Evolutionary conservation across 2,888 invertebrate genomes (phyloP), one percentile per base, ranked within the genome.

Genomic region (Neelides folsomi): DNA sequence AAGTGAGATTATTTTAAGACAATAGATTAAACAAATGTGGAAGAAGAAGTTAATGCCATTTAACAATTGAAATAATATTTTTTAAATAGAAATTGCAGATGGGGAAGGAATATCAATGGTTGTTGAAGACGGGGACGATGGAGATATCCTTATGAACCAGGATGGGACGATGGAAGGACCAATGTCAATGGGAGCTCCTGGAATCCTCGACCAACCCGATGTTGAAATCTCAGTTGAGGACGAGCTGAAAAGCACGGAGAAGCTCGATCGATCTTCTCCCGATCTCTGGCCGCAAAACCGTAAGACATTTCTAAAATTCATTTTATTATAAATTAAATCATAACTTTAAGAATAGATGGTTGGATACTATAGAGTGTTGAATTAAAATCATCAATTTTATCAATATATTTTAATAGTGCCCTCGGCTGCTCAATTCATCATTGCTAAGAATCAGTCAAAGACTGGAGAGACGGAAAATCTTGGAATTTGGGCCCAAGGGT

Each of bases 201-300:
- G 27, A 27, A 27, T 27, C 7, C 52, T 54, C 4, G 50, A 52
- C 13, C 49, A 52, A 36, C 57, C 55, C 15, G 61, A 62, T 48
- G 53, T 55, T 18, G 64, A 62, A 54, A 53, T 60, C 12, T 61
- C 64, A 9, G 41, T 44, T 20, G 86, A 86, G 69, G 82, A 83
- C 68, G 83, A 80, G 69, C 76, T 94, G 54, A 75, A 89, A 66
- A 89, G 90, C 68, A 76, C 84, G 68, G 94, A 95, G 73, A 89
- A 86, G 69, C 73, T 95, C 65, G 92, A 92, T 71, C 78, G 94
- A 65, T 81, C 87, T n/a, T 94, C 94, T 2, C 94, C 94, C 35
- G 92, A 94, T 69, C 72, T 94, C 66, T 95, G 94, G 94, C 93
- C 93, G 19, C 92, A 93, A 72, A 86, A 87, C 75, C 86, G 92